Conservation (phyloP, 2,113 vertebrate species). For the Chiloscyllium plagiosum region DNA sequence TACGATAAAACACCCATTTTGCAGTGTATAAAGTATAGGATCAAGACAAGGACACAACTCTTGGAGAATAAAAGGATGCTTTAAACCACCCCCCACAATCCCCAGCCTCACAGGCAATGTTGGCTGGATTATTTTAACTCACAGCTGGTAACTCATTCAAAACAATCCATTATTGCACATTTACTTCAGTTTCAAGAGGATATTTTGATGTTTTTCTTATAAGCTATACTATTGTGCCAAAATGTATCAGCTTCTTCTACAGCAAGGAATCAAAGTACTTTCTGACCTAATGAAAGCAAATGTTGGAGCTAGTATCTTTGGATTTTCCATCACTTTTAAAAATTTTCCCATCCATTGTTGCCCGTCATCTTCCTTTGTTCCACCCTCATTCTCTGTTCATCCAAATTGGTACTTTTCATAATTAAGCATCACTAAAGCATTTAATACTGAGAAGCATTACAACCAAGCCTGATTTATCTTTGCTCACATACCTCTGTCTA, state of each 20-base stretch:
- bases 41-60: not conserved
- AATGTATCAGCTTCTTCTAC: not conserved
- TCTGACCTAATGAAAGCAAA: not conserved
- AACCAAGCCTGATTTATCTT: not conserved
- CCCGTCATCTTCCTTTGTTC: not conserved
- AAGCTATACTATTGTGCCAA: not conserved
- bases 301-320: not conserved
- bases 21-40: not conserved
- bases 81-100: not conserved
- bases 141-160: constrained; percentile 18
- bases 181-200: not conserved
- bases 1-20: not conserved
- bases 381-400: not conserved
- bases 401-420: not conserved
- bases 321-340: not conserved
- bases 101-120: not conserved
- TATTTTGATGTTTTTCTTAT: not conserved
- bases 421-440: not conserved
- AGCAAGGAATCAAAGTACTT: not conserved
- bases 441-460: not conserved
- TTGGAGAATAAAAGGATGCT: not conserved
- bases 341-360: not conserved
- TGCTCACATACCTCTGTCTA: not conserved
- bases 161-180: not conserved
- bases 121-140: not conserved